Evolutionary conservation across 2,797 vertebrate species (phyloP).

Genomic region (Malurus splendens): DNA sequence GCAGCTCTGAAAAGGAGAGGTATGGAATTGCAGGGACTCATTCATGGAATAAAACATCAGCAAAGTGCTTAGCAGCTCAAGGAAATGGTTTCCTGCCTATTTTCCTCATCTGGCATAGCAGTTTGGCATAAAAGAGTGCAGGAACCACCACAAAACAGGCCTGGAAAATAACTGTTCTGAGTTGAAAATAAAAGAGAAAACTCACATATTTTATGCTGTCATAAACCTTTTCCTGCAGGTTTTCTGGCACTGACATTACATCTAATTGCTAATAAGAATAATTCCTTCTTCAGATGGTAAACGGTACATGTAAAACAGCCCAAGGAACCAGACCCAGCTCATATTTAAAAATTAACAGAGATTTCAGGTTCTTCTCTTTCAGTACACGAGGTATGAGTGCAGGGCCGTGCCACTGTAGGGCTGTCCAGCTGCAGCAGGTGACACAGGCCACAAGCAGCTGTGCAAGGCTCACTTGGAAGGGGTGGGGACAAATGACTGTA

Average conservation of each 20-base stretch:
- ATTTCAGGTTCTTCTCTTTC: background rate
- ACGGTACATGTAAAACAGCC: background rate
- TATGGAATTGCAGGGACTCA: background rate
- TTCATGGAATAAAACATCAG: background rate
- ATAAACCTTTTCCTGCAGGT: conserved; percentile 28
- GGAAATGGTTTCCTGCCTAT: background rate
- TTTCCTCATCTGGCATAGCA: background rate
- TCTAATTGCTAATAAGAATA: conserved; percentile 21
- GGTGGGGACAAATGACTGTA: background rate
- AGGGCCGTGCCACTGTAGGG: too few relatives aligned
- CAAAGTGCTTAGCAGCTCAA: background rate
- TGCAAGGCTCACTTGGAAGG: background rate
- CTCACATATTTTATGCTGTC: background rate
- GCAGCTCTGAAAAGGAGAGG: background rate
- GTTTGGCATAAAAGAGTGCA: background rate
- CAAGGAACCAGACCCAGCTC: background rate
- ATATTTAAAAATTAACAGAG: conserved; percentile 30
- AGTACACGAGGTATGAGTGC: rapidly evolving
- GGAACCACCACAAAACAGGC: background rate
- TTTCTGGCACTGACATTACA: background rate
- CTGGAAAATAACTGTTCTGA: background rate
- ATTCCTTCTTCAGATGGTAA: conserved; percentile 25
- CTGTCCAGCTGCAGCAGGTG: background rate
- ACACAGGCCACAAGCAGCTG: background rate
- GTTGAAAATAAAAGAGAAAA: conserved; percentile 3